phyloP scores from a whole-genome alignment of 2,113 vertebrate genomes.

The Danionella cerebrum region DNA sequence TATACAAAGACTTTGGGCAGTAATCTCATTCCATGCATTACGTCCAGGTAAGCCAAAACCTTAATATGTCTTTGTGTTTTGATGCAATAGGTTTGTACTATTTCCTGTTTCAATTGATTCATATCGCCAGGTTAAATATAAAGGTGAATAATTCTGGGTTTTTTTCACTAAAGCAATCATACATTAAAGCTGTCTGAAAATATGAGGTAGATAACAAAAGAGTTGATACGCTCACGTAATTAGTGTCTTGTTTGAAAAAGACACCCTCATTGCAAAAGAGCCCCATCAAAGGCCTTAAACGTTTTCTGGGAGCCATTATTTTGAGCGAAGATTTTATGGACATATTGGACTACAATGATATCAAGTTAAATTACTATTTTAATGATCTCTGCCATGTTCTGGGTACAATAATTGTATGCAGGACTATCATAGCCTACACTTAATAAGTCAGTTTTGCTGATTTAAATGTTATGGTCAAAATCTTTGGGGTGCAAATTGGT shows the following conservation, averaged over 20 bases:
- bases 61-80: no score
- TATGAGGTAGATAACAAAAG: background rate
- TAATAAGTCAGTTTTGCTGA: slow-evolving; percentile 13
- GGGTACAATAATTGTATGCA: slow-evolving; percentile 33
- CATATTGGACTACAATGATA: slow-evolving; percentile 37
- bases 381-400: slow-evolving; percentile 30
- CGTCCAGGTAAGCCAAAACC: no score
- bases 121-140: no score
- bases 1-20: no score
- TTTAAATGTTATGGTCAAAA: slow-evolving; percentile 50
- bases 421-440: slow-evolving; percentile 24
- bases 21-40: no score
- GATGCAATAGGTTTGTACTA: no score
- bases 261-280: slow-evolving; percentile 36
- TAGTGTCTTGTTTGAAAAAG: background rate
- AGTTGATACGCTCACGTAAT: background rate
- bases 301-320: slow-evolving; percentile 38
- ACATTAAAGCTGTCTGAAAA: background rate
- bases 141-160: background rate
- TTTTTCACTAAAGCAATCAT: background rate
- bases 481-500: slow-evolving; percentile 49
- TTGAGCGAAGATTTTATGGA: slow-evolving; percentile 30
- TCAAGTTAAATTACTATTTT: slow-evolving; percentile 26
- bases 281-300: slow-evolving; percentile 36
- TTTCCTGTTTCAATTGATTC: no score